A percentile compares a stretch with the other conserved stretches of the same genome.
These are phyloP conservation scores for Palythoa grandiflora DNA, from an alignment of 92 coral and sea anemone species.

Conservation along the genomic window DNA sequence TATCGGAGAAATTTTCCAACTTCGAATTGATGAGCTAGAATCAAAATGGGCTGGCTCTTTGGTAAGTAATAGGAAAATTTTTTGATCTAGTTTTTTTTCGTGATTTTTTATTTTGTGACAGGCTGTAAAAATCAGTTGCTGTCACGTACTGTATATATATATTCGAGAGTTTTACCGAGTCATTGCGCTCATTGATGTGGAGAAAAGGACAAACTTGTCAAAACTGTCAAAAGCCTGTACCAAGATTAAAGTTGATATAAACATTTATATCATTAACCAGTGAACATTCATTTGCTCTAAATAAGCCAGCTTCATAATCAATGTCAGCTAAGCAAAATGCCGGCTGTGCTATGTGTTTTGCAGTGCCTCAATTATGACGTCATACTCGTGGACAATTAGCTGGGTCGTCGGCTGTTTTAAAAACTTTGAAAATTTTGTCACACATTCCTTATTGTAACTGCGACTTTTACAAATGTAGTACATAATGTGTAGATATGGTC, in stretches of 20 bases:
- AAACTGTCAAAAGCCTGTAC: too few relatives aligned
- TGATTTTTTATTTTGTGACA: not conserved
- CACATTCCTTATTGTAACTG: too few relatives aligned
- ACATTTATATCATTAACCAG: not conserved
- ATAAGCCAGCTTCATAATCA: not conserved
- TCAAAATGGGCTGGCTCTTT: slow-evolving; percentile 99
- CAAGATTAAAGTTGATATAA: too few relatives aligned
- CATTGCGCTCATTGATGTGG: not conserved
- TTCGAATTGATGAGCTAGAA: slow-evolving; percentile 89
- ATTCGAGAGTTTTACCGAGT: too few relatives aligned
- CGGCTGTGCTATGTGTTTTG: too few relatives aligned
- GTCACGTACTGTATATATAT: too few relatives aligned
- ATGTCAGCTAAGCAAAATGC: not conserved
- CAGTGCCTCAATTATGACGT: too few relatives aligned
- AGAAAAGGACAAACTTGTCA: not conserved
- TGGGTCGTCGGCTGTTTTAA: too few relatives aligned
- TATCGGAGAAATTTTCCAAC: slow-evolving; percentile 93
- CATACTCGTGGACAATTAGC: too few relatives aligned
- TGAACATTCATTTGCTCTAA: not conserved
- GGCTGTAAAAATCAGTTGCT: not conserved
- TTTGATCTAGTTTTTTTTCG: not conserved
- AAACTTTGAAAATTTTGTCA: too few relatives aligned
- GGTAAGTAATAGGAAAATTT: slow-evolving; percentile 68
- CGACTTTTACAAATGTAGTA: too few relatives aligned
- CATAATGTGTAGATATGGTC: too few relatives aligned